Evolutionary conservation across 2,888 invertebrate genomes (phyloP), one percentile per base, ranked within the genome.

Genomic region (Hybos culiciformis): DNA sequence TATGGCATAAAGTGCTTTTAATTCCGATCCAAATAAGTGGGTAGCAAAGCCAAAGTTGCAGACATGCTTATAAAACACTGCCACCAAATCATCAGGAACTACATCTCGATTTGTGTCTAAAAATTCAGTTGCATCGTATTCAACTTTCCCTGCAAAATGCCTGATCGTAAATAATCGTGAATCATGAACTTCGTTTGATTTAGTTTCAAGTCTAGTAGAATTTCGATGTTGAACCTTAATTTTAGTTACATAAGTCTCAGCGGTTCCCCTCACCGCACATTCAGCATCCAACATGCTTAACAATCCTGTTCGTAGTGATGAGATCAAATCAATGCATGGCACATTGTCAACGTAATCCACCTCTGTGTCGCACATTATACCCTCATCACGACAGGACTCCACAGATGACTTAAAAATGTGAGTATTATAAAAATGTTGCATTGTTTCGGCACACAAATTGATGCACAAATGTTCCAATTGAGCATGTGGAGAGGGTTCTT

Each of bases 1-100:
- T 50, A 79, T 70, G 4, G 80, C 77, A 55, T 80, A 83, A 12
- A 86, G 67, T 3, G 83, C 80, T 70, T 91, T 91, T 48, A 94
- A 70, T 64, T 94, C 94, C 42, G 85, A 81, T 2, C 91, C 88
- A 62, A 94, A 94, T n/a, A 94, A 71, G 62, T 94, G 92, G 15
- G 91, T 90, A 1, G 90, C 93, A 65, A 94, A 94, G n/a, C 93
- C 93, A 66, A 94, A 94, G 62, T 87, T 91, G 67, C 93, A 94
- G 44, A 79, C 80, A 56, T 90, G 83, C 57, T 86, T 86, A 67
- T 91, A 86, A 67, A 94, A 94, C 3, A 91, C 88, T 1, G 86
- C 83, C 2, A 94, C 85, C 55, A 93, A 70, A 62, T 93, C 92
- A 61, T 91, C 92, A 3, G 91, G 87, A 38, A 93, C 82, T 11